A percentile compares a stretch with the other conserved stretches of the same genome.
These are phyloP conservation scores for Caenorhabditis brenneri DNA, from an alignment of 1,140 invertebrate species.

Conservation along the genomic window DNA sequence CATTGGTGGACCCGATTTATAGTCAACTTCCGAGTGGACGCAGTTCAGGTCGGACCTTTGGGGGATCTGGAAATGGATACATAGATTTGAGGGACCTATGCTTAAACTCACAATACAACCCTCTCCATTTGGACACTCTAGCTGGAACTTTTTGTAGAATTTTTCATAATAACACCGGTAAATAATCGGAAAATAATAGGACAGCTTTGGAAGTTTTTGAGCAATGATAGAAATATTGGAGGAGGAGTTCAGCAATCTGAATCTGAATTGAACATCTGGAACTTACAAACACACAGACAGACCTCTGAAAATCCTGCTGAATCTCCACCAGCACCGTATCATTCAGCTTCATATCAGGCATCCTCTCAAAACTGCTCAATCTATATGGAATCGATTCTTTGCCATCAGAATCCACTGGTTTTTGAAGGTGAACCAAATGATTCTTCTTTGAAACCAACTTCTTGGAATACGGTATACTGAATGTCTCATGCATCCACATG, in stretches of 20 bases:
- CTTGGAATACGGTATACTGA: neutral
- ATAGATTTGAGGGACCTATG: neutral
- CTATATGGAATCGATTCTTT: neutral
- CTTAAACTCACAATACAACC: neutral
- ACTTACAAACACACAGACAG: too few relatives aligned
- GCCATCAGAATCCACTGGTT: neutral
- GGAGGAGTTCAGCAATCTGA: neutral
- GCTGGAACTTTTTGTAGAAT: neutral
- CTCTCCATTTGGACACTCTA: constrained; percentile 3
- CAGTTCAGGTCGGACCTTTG: neutral
- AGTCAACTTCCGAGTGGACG: neutral
- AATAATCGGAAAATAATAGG: neutral
- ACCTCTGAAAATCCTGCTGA: neutral
- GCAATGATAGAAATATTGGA: neutral
- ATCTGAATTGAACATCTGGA: neutral
- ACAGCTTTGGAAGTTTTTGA: neutral
- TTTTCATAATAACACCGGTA: constrained; percentile 1
- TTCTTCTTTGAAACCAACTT: neutral
- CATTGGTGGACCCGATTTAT: neutral
- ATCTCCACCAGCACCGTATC: neutral
- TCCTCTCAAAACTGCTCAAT: neutral
- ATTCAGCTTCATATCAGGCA: neutral
- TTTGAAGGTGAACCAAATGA: neutral
- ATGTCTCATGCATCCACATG: neutral
- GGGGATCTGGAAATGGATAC: neutral